phyloP scores from a whole-genome alignment of 2,797 vertebrate genomes.

The Sternotherus odoratus region DNA sequence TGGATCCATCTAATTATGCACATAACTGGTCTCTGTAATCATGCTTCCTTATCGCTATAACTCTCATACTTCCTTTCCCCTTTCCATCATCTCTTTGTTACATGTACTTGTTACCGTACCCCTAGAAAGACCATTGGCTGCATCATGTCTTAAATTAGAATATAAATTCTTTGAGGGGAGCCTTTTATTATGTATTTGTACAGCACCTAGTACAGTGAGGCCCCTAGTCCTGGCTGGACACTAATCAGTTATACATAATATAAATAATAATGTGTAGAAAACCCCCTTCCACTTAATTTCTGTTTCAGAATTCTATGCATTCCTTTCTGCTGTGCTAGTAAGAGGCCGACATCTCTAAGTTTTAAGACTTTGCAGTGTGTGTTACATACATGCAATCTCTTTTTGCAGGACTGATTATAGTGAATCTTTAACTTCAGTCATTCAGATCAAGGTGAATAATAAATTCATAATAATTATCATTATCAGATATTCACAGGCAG shows the following conservation, averaged over 20 bases:
- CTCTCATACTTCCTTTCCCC: background rate
- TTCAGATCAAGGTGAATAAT: slow-evolving; percentile 29
- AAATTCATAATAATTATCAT: background rate
- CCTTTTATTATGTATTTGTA: background rate
- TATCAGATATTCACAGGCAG: background rate
- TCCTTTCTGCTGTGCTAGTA: background rate
- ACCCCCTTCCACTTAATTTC: background rate
- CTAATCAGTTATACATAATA: background rate
- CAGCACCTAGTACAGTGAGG: background rate
- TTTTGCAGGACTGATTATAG: background rate
- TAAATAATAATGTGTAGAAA: background rate
- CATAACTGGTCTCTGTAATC: background rate
- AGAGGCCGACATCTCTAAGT: background rate
- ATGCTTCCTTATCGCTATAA: background rate
- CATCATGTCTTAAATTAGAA: background rate
- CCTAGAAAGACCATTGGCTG: background rate
- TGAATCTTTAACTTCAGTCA: slow-evolving; percentile 4
- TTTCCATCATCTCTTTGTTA: background rate
- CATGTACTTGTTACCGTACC: background rate
- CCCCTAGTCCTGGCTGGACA: background rate
- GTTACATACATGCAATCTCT: background rate
- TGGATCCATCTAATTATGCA: background rate
- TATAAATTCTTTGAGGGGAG: background rate
- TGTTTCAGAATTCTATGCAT: background rate
- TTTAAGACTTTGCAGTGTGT: background rate